These are phyloP conservation scores for Orchesella cincta DNA, from an alignment of 1,140 invertebrate species.

Conservation along the genomic window DNA sequence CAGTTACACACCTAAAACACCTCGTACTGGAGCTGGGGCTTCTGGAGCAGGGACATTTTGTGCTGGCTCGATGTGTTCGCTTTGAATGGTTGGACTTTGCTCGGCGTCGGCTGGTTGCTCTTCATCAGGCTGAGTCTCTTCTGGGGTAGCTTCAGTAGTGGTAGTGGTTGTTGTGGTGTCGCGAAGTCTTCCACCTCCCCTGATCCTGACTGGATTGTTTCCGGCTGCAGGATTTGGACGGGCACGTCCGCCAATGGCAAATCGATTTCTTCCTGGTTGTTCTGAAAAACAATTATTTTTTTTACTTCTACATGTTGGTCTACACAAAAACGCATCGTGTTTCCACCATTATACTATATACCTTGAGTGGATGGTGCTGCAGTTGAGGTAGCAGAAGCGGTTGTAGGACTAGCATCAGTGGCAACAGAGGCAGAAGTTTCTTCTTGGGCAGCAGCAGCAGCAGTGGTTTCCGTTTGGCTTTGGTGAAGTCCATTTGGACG, in stretches of 20 bases:
- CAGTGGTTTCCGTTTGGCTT: not conserved
- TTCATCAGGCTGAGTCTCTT: slow-evolving; percentile 1
- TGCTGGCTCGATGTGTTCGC: slow-evolving; percentile 15
- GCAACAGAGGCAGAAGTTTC: not conserved
- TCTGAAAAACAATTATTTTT: slow-evolving; percentile 1
- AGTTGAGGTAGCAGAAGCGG: slow-evolving; percentile 5
- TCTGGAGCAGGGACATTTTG: slow-evolving; percentile 25
- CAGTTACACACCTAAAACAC: not conserved
- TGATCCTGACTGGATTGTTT: slow-evolving; percentile 17
- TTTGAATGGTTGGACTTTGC: slow-evolving; percentile 28
- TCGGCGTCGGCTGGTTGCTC: slow-evolving; percentile 36
- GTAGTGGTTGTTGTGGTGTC: slow-evolving; percentile 31
- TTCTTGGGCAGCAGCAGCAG: not conserved
- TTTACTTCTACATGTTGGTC: too few species aligned
- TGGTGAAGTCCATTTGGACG: slow-evolving; percentile 20
- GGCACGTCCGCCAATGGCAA: slow-evolving; percentile 9
- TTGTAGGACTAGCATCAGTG: not conserved
- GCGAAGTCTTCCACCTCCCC: slow-evolving; percentile 28
- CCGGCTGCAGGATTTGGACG: not conserved
- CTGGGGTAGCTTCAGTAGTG: slow-evolving; percentile 43
- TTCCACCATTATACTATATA: too few species aligned
- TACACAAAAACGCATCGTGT: too few species aligned
- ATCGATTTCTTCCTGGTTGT: slow-evolving; percentile 30
- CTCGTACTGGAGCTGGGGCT: not conserved
- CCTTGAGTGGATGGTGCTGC: not conserved